Evolutionary conservation across 2,888 invertebrate species (phyloP).

Genomic region (Tillus elongatus): DNA sequence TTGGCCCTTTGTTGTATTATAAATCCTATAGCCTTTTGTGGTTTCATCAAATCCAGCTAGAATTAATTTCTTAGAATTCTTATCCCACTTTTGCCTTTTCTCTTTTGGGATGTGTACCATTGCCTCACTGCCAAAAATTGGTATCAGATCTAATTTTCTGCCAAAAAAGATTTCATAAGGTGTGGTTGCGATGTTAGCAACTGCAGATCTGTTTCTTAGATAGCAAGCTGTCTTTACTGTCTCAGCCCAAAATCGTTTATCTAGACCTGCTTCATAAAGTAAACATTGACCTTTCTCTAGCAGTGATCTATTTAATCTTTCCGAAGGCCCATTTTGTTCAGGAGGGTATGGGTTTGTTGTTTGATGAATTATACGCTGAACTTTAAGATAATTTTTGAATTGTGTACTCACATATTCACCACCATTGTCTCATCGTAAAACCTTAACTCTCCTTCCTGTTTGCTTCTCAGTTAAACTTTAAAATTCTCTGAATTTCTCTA

Average conservation of each 20-base stretch:
- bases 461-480: too few species aligned
- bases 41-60: slow-evolving; percentile 18
- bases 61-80: too few species aligned
- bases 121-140: too few species aligned
- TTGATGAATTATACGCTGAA: slow-evolving; percentile 12
- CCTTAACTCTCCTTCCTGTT: too few species aligned
- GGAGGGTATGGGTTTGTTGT: slow-evolving; percentile 15
- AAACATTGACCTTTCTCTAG: slow-evolving; percentile 15
- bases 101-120: slow-evolving; percentile 20
- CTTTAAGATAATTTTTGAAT: too few species aligned
- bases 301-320: slow-evolving; percentile 15
- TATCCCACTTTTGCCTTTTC: slow-evolving; percentile 19
- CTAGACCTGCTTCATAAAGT: slow-evolving; percentile 18
- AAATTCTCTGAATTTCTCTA: too few species aligned
- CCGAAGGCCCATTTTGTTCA: slow-evolving; percentile 14
- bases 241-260: slow-evolving; percentile 27
- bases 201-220: too few species aligned
- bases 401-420: too few species aligned
- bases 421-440: too few species aligned
- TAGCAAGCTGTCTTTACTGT: slow-evolving; percentile 22
- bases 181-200: too few species aligned
- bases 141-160: too few species aligned
- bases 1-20: slow-evolving; percentile 13
- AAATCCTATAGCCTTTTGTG: slow-evolving; percentile 18
- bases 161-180: too few species aligned